Conservation (phyloP, 2,888 invertebrate species). For the Troilus luridus region DNA sequence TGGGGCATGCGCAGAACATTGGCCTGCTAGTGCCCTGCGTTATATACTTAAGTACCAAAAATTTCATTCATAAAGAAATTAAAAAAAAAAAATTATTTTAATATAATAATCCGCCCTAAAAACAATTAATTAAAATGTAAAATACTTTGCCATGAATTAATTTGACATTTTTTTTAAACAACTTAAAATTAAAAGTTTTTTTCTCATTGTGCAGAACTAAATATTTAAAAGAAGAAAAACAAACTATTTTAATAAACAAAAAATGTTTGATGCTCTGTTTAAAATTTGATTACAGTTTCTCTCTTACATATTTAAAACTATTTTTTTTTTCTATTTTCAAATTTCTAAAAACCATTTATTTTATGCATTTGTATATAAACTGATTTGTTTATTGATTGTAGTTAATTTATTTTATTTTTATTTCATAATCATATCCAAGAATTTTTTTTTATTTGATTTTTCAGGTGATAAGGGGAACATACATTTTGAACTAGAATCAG, state of each 20-base stretch:
- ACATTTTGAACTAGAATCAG: not conserved
- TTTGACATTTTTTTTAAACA: not conserved
- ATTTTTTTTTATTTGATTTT: not conserved
- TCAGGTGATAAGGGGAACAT: not conserved
- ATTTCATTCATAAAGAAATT: not conserved
- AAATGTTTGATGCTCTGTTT: not conserved
- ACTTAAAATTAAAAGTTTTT: not conserved
- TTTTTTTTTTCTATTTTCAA: not conserved
- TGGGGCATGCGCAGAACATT: too few species aligned
- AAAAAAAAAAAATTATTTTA: too few species aligned
- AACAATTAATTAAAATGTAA: too few species aligned
- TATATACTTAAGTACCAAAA: too few species aligned
- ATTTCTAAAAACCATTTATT: not conserved
- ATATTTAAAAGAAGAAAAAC: not conserved
- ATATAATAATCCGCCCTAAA: too few species aligned
- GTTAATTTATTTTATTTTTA: not conserved
- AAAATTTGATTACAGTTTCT: not conserved
- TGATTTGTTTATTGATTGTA: not conserved
- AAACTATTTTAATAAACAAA: not conserved
- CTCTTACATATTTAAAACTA: not conserved
- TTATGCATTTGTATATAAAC: not conserved
- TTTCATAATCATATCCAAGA: not conserved
- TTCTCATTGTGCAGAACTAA: not conserved
- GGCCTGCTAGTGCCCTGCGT: too few species aligned
- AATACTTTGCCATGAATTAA: too few species aligned